Evolutionary conservation across 2,888 invertebrate genomes (phyloP).

Genomic region (Nebria brevicollis): DNA sequence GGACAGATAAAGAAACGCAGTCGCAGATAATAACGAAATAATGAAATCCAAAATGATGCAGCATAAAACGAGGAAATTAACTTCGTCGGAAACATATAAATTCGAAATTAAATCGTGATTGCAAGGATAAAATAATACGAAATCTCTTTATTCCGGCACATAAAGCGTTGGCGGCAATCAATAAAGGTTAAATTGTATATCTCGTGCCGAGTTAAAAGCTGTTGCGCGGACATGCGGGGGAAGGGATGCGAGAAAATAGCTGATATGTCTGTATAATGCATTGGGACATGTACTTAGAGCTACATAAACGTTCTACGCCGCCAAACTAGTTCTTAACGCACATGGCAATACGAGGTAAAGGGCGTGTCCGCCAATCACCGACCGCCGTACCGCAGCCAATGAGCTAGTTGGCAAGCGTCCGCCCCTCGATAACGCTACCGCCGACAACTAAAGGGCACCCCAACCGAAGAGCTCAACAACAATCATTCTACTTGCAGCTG

Average conservation of each 20-base stretch:
- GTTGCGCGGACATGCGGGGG: neutral
- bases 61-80: slow-evolving; percentile 13
- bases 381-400: slow-evolving; percentile 59
- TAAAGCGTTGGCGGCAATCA: slow-evolving; percentile 39
- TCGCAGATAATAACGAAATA: slow-evolving; percentile 38
- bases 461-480: slow-evolving; percentile 2
- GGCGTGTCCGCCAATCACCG: slow-evolving; percentile 58
- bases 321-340: slow-evolving; percentile 54
- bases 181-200: slow-evolving; percentile 43
- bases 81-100: slow-evolving; percentile 28
- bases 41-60: slow-evolving; percentile 35
- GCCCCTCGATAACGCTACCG: slow-evolving; percentile 49
- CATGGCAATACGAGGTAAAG: slow-evolving; percentile 49
- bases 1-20: slow-evolving; percentile 36
- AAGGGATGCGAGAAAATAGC: slow-evolving; percentile 27
- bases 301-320: slow-evolving; percentile 57
- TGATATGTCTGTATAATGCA: slow-evolving; percentile 44
- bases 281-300: slow-evolving; percentile 45
- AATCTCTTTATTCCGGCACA: slow-evolving; percentile 45
- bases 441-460: neutral
- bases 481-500: neutral
- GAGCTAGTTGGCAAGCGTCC: slow-evolving; percentile 51
- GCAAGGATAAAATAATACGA: slow-evolving; percentile 44
- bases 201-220: slow-evolving; percentile 3
- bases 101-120: slow-evolving; percentile 46